These are phyloP conservation scores for Pentamera pediparva DNA, from an alignment of 53 echinoderm and acorn worm species.

Conservation along the genomic window DNA sequence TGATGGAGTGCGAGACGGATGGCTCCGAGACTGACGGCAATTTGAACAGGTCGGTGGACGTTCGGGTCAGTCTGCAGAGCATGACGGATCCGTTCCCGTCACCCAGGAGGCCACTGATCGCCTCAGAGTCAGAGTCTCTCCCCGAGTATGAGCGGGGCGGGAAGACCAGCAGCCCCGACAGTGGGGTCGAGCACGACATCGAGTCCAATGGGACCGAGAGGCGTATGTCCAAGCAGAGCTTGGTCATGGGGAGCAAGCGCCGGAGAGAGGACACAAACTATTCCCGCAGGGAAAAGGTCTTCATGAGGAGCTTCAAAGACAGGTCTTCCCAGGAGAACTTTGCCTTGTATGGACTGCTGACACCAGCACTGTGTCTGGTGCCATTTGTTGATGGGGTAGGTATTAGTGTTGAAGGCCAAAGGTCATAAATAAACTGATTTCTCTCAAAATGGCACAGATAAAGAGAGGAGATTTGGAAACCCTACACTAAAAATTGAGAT, in stretches of 20 bases:
- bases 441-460: no score
- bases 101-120: slow-evolving; percentile 13
- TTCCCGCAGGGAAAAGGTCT: slow-evolving; percentile 33
- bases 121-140: slow-evolving; percentile 7
- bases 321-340: slow-evolving; percentile 92
- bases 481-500: no score
- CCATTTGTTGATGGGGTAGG: slow-evolving; percentile 96
- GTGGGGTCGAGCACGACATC: slow-evolving; percentile 41
- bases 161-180: slow-evolving; percentile 46
- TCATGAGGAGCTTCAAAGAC: slow-evolving; percentile 67
- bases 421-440: no score
- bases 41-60: background rate
- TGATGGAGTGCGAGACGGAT: background rate
- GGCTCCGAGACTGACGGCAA: background rate
- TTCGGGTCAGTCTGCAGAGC: background rate
- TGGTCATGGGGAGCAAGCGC: slow-evolving; percentile 13
- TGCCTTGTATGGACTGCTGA: slow-evolving; percentile 83
- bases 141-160: slow-evolving; percentile 23
- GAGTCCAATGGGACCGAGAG: slow-evolving; percentile 1
- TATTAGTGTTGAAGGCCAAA: no score
- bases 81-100: slow-evolving; percentile 40
- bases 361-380: slow-evolving; percentile 87
- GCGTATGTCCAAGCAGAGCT: background rate
- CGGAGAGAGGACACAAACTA: slow-evolving; percentile 6
- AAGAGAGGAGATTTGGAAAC: no score